Conservation (phyloP, 2,888 invertebrate genomes). For the Acronicta alni region DNA sequence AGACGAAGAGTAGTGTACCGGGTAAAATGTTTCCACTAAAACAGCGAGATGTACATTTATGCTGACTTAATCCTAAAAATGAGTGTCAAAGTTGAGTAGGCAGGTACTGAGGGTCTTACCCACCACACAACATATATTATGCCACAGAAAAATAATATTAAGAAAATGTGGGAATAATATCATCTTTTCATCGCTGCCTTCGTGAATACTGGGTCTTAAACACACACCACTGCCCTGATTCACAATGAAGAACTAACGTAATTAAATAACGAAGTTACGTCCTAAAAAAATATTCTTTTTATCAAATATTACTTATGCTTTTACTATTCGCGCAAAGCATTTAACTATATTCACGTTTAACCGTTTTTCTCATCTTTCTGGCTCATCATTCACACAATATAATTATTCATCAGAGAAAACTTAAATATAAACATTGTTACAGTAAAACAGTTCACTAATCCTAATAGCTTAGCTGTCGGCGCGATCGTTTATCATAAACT, state of each 20-base stretch:
- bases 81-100: no score
- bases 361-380: slow-evolving; percentile 1
- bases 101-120: no score
- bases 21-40: no score
- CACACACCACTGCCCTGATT: not conserved
- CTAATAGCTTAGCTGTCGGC: slow-evolving; percentile 15
- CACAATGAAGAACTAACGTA: not conserved
- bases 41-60: no score
- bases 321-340: not conserved
- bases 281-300: not conserved
- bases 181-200: no score
- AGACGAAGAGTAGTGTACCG: no score
- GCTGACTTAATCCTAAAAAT: no score
- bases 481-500: slow-evolving; percentile 36
- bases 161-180: no score
- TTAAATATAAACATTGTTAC: not conserved
- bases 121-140: no score
- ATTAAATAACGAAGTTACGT: not conserved
- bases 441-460: slow-evolving; percentile 6
- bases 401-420: not conserved
- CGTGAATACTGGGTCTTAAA: not conserved
- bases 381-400: slow-evolving; percentile 18
- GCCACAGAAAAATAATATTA: no score
- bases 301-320: slow-evolving; percentile 6
- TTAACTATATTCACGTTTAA: not conserved